These are phyloP conservation scores for Micronycteris hirsuta DNA, from an alignment of 2,113 vertebrate genomes.

Conservation along the genomic window DNA sequence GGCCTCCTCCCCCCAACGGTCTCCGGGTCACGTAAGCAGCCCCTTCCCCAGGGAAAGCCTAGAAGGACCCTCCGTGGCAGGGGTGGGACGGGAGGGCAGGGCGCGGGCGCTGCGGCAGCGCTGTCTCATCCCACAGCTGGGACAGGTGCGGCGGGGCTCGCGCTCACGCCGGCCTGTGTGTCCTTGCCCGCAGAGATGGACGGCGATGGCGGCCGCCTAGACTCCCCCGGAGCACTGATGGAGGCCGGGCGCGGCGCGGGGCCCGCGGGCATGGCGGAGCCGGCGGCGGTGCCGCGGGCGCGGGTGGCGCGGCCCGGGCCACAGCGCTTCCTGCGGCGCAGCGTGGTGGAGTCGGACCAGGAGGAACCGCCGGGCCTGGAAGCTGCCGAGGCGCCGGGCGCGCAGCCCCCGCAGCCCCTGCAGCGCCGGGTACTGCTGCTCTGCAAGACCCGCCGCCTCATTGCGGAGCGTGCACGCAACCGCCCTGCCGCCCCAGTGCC, in stretches of 20 bases:
- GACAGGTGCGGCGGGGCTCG: slow-evolving; percentile 60
- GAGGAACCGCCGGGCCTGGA: slow-evolving; percentile 87
- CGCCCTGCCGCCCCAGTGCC: slow-evolving; percentile 68
- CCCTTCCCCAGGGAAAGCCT: not conserved
- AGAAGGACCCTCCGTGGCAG: not conserved
- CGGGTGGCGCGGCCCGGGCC: slow-evolving; percentile 78
- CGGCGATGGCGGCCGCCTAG: slow-evolving; percentile 76
- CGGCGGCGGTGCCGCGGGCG: slow-evolving; percentile 77
- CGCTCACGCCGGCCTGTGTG: slow-evolving; percentile 53
- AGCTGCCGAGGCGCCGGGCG: slow-evolving; percentile 81
- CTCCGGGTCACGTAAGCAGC: not conserved
- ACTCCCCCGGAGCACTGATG: slow-evolving; percentile 78
- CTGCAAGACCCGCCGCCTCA: slow-evolving; percentile 80
- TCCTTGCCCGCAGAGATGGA: slow-evolving; percentile 77
- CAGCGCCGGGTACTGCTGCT: slow-evolving; percentile 80
- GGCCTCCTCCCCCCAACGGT: not conserved
- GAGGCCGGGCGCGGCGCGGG: slow-evolving; percentile 83
- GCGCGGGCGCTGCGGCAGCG: slow-evolving; percentile 12
- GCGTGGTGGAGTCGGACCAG: slow-evolving; percentile 91
- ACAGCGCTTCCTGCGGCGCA: slow-evolving; percentile 92
- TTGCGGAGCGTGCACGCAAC: slow-evolving; percentile 78
- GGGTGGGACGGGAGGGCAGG: slow-evolving; percentile 44
- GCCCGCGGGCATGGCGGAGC: slow-evolving; percentile 80
- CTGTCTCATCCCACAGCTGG: slow-evolving; percentile 13
- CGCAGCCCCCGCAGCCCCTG: slow-evolving; percentile 71